A percentile compares a stretch with the other conserved stretches of the same genome.
Evolutionary conservation across 1,140 invertebrate genomes (phyloP).

Genomic region (Papilio xuthus): DNA sequence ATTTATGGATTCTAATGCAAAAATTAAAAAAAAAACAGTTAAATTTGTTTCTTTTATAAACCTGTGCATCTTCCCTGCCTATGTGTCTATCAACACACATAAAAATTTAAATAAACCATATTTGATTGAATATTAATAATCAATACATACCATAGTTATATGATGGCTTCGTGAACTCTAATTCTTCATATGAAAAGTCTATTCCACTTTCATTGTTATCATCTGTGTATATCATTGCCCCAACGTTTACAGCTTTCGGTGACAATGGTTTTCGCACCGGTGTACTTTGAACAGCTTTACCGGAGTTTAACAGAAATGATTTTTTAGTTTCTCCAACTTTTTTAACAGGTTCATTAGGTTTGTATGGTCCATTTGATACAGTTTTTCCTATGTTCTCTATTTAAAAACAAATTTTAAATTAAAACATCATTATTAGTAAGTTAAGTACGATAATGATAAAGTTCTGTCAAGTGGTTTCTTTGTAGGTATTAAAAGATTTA

Average conservation of each 20-base stretch:
- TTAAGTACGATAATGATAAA: background rate
- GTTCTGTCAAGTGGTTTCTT: background rate
- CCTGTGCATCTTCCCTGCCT: background rate
- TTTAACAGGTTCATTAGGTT: slow-evolving; percentile 56
- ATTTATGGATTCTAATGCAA: too few relatives aligned
- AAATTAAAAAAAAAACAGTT: too few relatives aligned
- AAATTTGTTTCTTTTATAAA: too few relatives aligned
- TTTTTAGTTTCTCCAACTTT: slow-evolving; percentile 64
- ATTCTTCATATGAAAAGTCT: slow-evolving; percentile 50
- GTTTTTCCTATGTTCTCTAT: slow-evolving; percentile 74
- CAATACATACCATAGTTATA: slow-evolving; percentile 62
- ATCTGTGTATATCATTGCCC: slow-evolving; percentile 66
- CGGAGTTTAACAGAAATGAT: slow-evolving; percentile 69
- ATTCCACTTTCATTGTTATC: slow-evolving; percentile 46
- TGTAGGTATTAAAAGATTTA: background rate
- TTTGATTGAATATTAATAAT: too few relatives aligned
- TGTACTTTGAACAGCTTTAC: slow-evolving; percentile 66
- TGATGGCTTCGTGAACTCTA: slow-evolving; percentile 66
- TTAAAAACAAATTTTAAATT: slow-evolving; percentile 37
- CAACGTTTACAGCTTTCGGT: slow-evolving; percentile 62
- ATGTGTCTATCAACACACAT: background rate
- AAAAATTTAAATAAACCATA: too few relatives aligned
- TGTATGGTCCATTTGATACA: slow-evolving; percentile 58
- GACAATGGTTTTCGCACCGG: slow-evolving; percentile 60
- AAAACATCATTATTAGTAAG: too few relatives aligned